A percentile compares a stretch with the other conserved stretches of the same genome.
These are phyloP conservation scores for Catocala nupta DNA, from an alignment of 2,888 invertebrate genomes.

Conservation along the genomic window DNA sequence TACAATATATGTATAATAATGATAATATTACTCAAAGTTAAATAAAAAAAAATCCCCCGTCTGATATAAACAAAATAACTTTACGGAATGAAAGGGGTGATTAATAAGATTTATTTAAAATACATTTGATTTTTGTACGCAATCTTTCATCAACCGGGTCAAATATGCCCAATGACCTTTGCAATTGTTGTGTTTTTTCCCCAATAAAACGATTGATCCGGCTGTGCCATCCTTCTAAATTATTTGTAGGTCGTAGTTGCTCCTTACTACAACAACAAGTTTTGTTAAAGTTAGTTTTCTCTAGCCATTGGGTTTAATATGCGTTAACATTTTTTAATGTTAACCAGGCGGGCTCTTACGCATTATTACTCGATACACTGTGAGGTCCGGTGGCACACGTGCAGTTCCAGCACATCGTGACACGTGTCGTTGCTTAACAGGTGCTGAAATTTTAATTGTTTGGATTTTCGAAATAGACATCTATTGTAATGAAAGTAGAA, in stretches of 20 bases:
- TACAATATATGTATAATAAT: too few relatives aligned
- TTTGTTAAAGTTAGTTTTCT: constrained; percentile 1
- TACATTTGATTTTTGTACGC: too few relatives aligned
- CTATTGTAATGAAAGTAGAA: too few relatives aligned
- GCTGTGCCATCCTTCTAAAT: too few relatives aligned
- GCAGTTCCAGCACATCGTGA: background rate
- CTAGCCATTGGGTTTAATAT: background rate
- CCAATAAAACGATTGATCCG: background rate
- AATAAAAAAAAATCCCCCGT: too few relatives aligned
- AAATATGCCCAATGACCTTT: too few relatives aligned
- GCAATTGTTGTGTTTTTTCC: background rate
- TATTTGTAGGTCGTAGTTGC: too few relatives aligned
- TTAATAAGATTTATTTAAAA: too few relatives aligned
- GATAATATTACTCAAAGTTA: too few relatives aligned
- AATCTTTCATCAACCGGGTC: too few relatives aligned
- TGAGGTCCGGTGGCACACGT: background rate
- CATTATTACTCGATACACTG: background rate
- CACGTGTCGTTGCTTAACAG: background rate
- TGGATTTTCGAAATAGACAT: background rate
- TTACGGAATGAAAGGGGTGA: too few relatives aligned
- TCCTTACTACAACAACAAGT: background rate
- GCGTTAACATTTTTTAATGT: background rate
- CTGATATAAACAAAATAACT: too few relatives aligned
- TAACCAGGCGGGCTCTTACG: background rate
- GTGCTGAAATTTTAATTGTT: background rate